A percentile compares a stretch with the other conserved stretches of the same genome.
These are phyloP conservation scores for Lomographa bimaculata DNA, from an alignment of 2,888 invertebrate species.

Conservation along the genomic window DNA sequence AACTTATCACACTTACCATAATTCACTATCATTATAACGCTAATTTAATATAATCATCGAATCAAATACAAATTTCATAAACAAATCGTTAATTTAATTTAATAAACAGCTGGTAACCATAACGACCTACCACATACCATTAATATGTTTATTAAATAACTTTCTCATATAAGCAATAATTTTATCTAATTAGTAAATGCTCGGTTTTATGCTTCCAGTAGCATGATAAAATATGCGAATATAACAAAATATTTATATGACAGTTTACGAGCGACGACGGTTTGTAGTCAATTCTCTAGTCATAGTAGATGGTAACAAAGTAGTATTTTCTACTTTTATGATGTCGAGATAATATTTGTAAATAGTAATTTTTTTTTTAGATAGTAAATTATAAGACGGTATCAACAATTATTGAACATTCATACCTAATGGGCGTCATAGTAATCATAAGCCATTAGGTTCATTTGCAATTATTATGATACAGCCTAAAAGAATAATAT, in stretches of 20 bases:
- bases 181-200: slow-evolving; percentile 22
- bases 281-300: slow-evolving; percentile 25
- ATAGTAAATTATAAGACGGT: no score
- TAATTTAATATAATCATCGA: slow-evolving; percentile 13
- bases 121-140: slow-evolving; percentile 18
- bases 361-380: slow-evolving; percentile 15
- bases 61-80: slow-evolving; percentile 23
- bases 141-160: slow-evolving; percentile 17
- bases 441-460: no score
- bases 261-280: slow-evolving; percentile 27
- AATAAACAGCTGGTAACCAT: slow-evolving; percentile 18
- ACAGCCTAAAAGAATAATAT: no score
- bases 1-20: no score
- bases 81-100: slow-evolving; percentile 22
- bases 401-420: no score
- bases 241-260: slow-evolving; percentile 35
- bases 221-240: slow-evolving; percentile 38
- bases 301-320: slow-evolving; percentile 27
- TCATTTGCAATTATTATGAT: no score
- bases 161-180: slow-evolving; percentile 15
- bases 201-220: slow-evolving; percentile 38
- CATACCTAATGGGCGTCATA: no score
- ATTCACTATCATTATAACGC: slow-evolving; percentile 2
- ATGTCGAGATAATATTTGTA: slow-evolving; percentile 3
- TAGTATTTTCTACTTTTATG: slow-evolving; percentile 27